Evolutionary conservation across 2,113 vertebrate species (phyloP).

Genomic region (Aepyceros melampus): DNA sequence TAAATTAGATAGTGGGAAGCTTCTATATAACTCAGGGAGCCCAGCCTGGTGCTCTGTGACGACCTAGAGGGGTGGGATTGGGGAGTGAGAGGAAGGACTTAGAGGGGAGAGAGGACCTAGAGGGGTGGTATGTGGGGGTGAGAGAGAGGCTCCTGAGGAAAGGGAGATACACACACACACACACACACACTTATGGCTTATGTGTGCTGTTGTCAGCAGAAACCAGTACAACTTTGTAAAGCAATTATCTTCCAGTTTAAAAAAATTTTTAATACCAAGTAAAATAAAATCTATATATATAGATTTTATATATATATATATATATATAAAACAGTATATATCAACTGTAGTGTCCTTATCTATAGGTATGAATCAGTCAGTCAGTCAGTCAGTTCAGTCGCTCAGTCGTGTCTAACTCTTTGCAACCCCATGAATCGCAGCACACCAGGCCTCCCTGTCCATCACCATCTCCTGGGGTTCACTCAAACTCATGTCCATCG

Average conservation of each 20-base stretch:
- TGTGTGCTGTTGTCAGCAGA: not conserved
- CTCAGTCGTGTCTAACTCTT: no score
- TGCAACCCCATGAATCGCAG: no score
- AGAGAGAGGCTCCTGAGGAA: not conserved
- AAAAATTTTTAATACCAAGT: not conserved
- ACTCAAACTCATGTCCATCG: no score
- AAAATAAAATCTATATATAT: not conserved
- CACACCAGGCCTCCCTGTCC: no score
- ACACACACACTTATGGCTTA: not conserved
- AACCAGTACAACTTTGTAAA: not conserved
- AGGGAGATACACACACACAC: not conserved
- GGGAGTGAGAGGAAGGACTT: not conserved
- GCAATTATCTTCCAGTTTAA: not conserved
- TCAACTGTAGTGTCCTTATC: not conserved
- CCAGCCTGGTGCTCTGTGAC: not conserved
- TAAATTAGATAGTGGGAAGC: not conserved
- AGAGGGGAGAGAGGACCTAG: not conserved
- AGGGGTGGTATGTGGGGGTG: not conserved
- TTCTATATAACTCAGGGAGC: not conserved
- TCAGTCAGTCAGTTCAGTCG: no score
- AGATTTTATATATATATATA: no score
- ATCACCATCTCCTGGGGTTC: no score
- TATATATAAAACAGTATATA: no score
- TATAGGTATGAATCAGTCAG: not conserved
- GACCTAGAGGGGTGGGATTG: not conserved